Conservation (phyloP, 2,888 invertebrate genomes). For the Mythimna albipuncta region DNA sequence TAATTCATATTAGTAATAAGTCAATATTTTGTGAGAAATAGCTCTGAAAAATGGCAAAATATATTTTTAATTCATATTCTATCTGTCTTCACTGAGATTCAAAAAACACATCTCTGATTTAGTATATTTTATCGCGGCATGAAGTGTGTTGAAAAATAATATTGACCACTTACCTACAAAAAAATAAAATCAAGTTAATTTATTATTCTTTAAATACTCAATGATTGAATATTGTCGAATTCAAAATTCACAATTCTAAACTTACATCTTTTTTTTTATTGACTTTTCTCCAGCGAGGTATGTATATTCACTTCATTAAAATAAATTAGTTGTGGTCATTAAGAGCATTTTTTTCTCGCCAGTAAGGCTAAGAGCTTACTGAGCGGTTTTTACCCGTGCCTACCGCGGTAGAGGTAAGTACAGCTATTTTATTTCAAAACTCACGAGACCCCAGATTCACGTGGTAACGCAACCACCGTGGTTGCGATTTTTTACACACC, state of each 20-base stretch:
- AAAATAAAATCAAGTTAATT: background rate
- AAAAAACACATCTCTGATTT: no score
- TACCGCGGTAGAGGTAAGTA: no score
- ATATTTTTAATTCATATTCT: no score
- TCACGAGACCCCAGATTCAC: no score
- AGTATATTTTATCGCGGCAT: background rate
- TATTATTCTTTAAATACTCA: background rate
- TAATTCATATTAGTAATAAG: background rate
- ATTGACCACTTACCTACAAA: background rate
- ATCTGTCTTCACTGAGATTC: no score
- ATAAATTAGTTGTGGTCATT: background rate
- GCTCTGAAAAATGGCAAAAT: no score
- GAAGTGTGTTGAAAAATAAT: background rate
- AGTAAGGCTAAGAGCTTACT: background rate
- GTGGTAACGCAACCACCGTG: no score
- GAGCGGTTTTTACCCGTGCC: no score
- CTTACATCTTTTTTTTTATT: slow-evolving; percentile 4
- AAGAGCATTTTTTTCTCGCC: background rate
- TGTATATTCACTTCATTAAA: background rate
- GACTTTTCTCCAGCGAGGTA: background rate
- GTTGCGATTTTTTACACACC: no score
- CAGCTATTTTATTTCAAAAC: no score
- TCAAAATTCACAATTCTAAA: background rate
- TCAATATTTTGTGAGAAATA: background rate
- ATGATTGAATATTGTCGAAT: background rate